These are phyloP conservation scores for Cisticola juncidis DNA, from an alignment of 2,113 vertebrate genomes.

Conservation along the genomic window DNA sequence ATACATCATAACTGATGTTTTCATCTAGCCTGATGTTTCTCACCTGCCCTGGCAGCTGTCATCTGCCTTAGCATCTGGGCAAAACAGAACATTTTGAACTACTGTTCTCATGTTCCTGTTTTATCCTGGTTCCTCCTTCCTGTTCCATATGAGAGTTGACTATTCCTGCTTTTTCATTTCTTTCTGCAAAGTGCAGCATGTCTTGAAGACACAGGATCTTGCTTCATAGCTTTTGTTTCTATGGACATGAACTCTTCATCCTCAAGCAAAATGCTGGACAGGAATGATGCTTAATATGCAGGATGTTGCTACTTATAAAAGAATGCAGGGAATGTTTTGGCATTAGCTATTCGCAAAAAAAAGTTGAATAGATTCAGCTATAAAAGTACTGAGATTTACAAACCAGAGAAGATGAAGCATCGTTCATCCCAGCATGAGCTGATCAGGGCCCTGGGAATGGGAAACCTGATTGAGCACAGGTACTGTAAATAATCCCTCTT, in stretches of 20 bases:
- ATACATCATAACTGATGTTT: background rate
- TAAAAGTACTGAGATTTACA: background rate
- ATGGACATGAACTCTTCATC: fast-evolving
- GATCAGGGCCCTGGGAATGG: background rate
- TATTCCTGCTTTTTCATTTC: background rate
- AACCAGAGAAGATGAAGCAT: background rate
- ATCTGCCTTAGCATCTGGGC: background rate
- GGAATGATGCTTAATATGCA: background rate
- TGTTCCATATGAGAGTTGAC: background rate
- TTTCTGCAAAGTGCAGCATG: background rate
- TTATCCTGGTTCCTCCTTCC: background rate
- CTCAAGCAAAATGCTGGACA: background rate
- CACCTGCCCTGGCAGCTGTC: background rate
- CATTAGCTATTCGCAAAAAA: background rate
- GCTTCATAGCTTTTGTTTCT: background rate
- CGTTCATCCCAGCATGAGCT: background rate
- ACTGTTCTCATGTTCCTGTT: background rate
- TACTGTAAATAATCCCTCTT: background rate
- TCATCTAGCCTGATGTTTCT: background rate
- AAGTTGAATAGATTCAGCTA: background rate
- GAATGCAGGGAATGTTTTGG: background rate
- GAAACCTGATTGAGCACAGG: background rate
- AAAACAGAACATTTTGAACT: background rate
- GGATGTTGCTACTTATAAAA: background rate
- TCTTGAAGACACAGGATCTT: background rate